Evolutionary conservation across 2,113 vertebrate species (phyloP).

Genomic region (Chrysochloris asiatica): DNA sequence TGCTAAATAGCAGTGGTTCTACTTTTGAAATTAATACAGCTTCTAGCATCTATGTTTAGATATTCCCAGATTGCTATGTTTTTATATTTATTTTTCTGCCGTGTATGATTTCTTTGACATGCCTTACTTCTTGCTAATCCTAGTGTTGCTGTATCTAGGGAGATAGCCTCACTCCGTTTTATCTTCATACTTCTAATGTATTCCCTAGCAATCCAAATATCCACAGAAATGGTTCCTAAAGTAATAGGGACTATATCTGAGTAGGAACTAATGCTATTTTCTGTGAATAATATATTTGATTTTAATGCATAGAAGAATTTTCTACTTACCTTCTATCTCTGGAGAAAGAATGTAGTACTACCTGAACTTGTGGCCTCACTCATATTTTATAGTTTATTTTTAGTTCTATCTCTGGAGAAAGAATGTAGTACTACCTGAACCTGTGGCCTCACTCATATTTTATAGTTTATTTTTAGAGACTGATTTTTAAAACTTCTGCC

Average conservation of each 20-base stretch:
- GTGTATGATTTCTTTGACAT: neutral
- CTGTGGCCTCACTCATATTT: slow-evolving; percentile 33
- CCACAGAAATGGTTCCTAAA: neutral
- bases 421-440: neutral
- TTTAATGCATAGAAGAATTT: too few species aligned
- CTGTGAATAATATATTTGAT: neutral
- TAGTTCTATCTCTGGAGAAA: slow-evolving; percentile 27
- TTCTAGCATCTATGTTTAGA: neutral
- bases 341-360: neutral
- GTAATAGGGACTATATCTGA: neutral
- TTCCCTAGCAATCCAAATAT: neutral
- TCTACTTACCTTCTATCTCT: too few species aligned
- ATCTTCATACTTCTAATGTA: neutral
- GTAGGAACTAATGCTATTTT: neutral
- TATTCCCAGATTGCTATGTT: neutral
- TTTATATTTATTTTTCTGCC: neutral
- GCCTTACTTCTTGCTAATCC: neutral
- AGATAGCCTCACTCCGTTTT: neutral
- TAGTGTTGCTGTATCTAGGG: neutral
- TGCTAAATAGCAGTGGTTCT: neutral
- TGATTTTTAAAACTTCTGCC: neutral
- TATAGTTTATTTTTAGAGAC: slow-evolving; percentile 42
- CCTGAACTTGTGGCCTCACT: slow-evolving; percentile 12
- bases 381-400: slow-evolving; percentile 47
- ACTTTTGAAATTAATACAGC: neutral